Conservation (phyloP, 2,888 invertebrate species). For the Drosophila meridiana region DNA sequence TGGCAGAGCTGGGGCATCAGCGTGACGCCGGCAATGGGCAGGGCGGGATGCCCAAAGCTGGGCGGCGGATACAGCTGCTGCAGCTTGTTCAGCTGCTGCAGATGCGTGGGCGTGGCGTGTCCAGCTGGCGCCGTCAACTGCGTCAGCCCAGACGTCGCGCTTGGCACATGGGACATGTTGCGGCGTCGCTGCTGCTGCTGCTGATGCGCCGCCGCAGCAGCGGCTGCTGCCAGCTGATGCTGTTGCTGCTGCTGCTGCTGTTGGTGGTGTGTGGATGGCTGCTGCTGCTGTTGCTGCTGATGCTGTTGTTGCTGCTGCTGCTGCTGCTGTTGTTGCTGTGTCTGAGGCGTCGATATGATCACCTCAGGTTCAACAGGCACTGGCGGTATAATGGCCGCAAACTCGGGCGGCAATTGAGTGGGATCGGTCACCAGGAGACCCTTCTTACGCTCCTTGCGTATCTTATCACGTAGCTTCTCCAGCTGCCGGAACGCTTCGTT, state of each 20-base stretch:
- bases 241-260: constrained; percentile 52
- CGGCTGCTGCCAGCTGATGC: constrained; percentile 44
- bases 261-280: constrained; percentile 58
- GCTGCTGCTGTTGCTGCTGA: constrained; percentile 46
- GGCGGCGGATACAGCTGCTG: constrained; percentile 81
- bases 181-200: constrained; percentile 60
- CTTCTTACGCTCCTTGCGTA: constrained; percentile 83
- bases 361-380: constrained; percentile 82
- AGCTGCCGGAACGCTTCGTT: constrained; percentile 82
- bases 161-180: constrained; percentile 60
- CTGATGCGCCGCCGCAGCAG: constrained; percentile 45
- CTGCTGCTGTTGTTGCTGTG: constrained; percentile 51
- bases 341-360: constrained; percentile 69
- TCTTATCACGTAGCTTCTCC: constrained; percentile 83
- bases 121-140: constrained; percentile 58
- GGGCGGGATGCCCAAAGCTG: constrained; percentile 80
- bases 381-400: constrained; percentile 76
- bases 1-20: constrained; percentile 83
- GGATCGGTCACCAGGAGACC: constrained; percentile 80
- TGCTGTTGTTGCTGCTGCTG: constrained; percentile 40
- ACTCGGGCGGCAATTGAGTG: constrained; percentile 76
- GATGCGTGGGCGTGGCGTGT: constrained; percentile 69
- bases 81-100: constrained; percentile 80
- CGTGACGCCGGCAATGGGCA: constrained; percentile 81
- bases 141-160: constrained; percentile 57